Evolutionary conservation across 1,140 invertebrate species (phyloP).

Genomic region (Drosophila pachea): DNA sequence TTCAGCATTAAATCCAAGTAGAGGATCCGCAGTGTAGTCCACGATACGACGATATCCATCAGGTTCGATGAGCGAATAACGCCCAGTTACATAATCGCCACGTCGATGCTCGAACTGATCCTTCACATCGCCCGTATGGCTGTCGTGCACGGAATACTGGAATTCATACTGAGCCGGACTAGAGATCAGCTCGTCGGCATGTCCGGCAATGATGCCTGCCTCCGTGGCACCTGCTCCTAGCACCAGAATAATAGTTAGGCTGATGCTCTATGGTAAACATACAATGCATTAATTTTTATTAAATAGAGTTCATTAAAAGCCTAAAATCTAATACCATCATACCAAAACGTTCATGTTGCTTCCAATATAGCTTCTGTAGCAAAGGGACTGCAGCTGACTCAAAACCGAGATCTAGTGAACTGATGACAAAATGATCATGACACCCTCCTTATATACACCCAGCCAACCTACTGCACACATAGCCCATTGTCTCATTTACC

Average conservation of each 20-base stretch:
- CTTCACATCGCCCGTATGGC: constrained; percentile 84
- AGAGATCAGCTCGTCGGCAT: constrained; percentile 70
- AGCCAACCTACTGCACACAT: constrained; percentile 16
- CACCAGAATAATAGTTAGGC: constrained; percentile 35
- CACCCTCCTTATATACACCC: constrained; percentile 16
- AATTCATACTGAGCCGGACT: constrained; percentile 83
- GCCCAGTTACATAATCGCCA: constrained; percentile 79
- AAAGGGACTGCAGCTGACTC: constrained; percentile 14
- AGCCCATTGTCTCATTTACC: constrained; percentile 65
- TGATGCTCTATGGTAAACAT: constrained; percentile 20
- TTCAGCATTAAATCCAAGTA: constrained; percentile 78
- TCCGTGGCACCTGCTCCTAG: constrained; percentile 25
- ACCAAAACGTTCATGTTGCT: constrained; percentile 53
- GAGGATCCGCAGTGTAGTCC: constrained; percentile 78
- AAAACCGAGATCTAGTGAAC: constrained; percentile 34
- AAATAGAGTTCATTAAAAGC: neutral
- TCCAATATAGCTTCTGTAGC: constrained; percentile 15
- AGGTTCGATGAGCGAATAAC: constrained; percentile 78
- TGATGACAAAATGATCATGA: constrained; percentile 38
- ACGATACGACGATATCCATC: constrained; percentile 79
- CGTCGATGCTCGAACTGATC: constrained; percentile 83
- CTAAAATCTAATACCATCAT: neutral
- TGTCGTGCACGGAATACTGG: constrained; percentile 83
- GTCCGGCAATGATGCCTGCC: constrained; percentile 48
- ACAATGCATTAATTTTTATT: neutral